Evolutionary conservation across 2,797 vertebrate species (phyloP).

Genomic region (Eidolon dupreanum): DNA sequence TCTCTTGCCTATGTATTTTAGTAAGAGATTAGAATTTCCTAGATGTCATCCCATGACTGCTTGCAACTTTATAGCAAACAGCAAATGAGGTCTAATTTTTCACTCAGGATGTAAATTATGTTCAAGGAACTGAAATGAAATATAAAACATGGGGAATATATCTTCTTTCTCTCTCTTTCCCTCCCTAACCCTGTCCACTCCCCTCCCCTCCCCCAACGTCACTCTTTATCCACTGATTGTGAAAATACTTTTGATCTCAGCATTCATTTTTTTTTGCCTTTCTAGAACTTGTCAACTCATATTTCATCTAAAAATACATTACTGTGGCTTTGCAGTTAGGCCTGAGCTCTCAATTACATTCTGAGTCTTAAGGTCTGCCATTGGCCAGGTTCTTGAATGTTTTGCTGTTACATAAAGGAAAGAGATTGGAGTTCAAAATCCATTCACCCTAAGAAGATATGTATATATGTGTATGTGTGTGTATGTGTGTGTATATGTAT

Average conservation of each 20-base stretch:
- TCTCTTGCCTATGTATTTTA: neutral
- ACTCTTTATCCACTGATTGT: neutral
- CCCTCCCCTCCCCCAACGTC: neutral
- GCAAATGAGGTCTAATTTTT: neutral
- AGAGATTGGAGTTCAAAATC: neutral
- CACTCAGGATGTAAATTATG: neutral
- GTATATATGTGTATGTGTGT: too few relatives aligned
- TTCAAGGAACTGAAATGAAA: slow-evolving; percentile 43
- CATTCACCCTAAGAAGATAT: neutral
- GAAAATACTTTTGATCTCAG: neutral
- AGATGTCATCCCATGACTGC: neutral
- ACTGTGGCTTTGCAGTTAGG: neutral
- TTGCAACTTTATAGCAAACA: neutral
- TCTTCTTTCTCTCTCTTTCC: too few relatives aligned
- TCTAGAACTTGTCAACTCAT: neutral
- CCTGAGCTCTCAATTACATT: neutral
- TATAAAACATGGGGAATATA: neutral
- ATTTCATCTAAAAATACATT: neutral
- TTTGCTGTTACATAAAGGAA: slow-evolving; percentile 26
- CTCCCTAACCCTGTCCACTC: too few relatives aligned
- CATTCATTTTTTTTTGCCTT: neutral
- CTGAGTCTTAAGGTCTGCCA: neutral
- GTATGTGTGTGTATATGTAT: too few relatives aligned
- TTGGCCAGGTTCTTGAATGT: neutral
- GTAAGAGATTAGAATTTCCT: neutral